phyloP scores from a whole-genome alignment of 2,113 vertebrate species.

The Thunnus maccoyii region DNA sequence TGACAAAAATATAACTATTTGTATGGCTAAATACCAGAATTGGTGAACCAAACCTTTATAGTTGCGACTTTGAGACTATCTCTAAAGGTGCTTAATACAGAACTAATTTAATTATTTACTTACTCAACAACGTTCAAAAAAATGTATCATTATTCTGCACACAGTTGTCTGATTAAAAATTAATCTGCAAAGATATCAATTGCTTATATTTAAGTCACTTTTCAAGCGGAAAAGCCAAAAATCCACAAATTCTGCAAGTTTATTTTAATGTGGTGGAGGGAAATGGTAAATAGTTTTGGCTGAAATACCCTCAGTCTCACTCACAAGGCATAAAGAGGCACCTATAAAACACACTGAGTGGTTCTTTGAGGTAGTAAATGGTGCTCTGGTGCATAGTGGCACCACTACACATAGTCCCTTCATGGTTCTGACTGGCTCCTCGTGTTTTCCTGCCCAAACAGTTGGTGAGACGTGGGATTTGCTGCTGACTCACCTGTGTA shows the following conservation, averaged over 20 bases:
- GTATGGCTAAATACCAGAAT: too few species aligned
- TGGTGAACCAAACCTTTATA: too few species aligned
- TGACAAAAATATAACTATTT: too few species aligned
- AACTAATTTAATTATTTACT: too few species aligned
- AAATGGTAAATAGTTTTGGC: not conserved
- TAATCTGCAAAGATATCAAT: not conserved
- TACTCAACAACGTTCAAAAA: too few species aligned
- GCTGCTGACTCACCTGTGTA: constrained; percentile 50
- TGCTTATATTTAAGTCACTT: not conserved
- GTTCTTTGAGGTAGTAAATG: constrained; percentile 13
- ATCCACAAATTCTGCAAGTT: not conserved
- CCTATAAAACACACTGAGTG: constrained; percentile 5
- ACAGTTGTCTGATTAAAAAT: not conserved
- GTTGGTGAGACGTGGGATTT: constrained; percentile 53
- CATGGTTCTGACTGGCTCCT: constrained; percentile 34
- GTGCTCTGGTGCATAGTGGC: constrained; percentile 5
- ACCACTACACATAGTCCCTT: constrained; percentile 24
- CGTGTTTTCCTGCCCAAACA: constrained; percentile 49
- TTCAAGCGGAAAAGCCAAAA: not conserved
- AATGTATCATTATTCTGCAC: too few species aligned
- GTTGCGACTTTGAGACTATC: too few species aligned
- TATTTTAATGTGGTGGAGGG: not conserved
- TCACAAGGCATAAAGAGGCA: not conserved
- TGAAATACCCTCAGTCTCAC: not conserved
- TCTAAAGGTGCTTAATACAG: too few species aligned